phyloP scores from a whole-genome alignment of 1,140 invertebrate species.

The Lasioglossum albipes region DNA sequence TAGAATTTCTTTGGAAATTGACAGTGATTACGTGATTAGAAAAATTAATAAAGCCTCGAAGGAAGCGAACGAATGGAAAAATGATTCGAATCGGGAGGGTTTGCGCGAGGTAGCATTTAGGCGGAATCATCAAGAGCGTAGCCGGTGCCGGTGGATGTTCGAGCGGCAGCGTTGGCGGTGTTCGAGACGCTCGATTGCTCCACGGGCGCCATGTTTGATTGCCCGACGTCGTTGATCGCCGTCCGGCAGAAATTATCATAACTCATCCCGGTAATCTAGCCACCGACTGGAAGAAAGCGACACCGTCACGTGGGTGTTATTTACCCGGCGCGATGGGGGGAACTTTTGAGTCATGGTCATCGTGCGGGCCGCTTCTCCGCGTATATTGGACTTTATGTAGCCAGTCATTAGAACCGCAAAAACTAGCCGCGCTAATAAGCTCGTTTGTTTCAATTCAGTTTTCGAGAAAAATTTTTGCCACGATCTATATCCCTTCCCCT shows the following conservation, averaged over 20 bases:
- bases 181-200: constrained; percentile 73
- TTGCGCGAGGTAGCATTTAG: constrained; percentile 24
- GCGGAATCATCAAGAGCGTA: constrained; percentile 8
- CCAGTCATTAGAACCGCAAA: constrained; percentile 55
- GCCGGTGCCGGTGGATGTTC: constrained; percentile 50
- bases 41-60: too few species aligned
- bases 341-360: constrained; percentile 66
- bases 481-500: constrained; percentile 23
- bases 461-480: constrained; percentile 44
- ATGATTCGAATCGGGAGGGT: not conserved
- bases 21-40: too few species aligned
- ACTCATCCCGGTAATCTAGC: constrained; percentile 76
- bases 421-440: constrained; percentile 52
- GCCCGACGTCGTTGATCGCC: constrained; percentile 76
- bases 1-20: too few species aligned
- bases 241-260: constrained; percentile 77
- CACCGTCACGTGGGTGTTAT: constrained; percentile 71
- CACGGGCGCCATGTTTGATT: constrained; percentile 77
- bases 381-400: constrained; percentile 63
- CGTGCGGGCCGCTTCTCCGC: constrained; percentile 35
- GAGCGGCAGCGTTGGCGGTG: constrained; percentile 68
- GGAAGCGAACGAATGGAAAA: too few species aligned
- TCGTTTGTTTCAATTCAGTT: constrained; percentile 49
- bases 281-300: constrained; percentile 74
- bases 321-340: constrained; percentile 59